Base-by-base conservation (phyloP, 2,888 invertebrate genomes). In the Gasteruption jaculator region DNA sequence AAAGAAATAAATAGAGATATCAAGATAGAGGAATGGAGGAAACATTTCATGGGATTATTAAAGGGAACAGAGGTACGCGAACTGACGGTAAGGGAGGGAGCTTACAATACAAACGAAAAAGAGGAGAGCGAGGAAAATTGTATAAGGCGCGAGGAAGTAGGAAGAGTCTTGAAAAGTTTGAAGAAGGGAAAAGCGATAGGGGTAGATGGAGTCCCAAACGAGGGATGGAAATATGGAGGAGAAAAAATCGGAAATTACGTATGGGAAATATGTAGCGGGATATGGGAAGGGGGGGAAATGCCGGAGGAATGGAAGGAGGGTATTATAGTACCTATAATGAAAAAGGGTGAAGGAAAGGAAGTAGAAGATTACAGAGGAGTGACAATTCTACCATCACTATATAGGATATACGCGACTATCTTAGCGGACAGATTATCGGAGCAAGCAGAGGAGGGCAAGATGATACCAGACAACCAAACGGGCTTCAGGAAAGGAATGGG, bases 321-420 rank as follows among this genome's bases (percentile, higher is more conserved):
- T 2, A 3, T 7, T 10, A 34, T 43, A 33, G 29, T 22, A 6
- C 29, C 29, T 2, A 33, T 43, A 10, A 16, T 29, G 2, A 43
- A 38, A 8, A 43, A 29, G 10, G 30, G 38, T 11, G 18, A 21
- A 19, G 38, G 38, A 8, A 31, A 27, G 7, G 35, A 6, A 14
- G 22, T 26, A 10, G 38, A 38, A 14, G 38, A 43, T 5, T 33
- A 43, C 27, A 38, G 33, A 16, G 38, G 29, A 19, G 34, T 38
- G 4, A 38, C 26, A 3, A 6, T 43, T 2, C 38, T 43, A 34
- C 7, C 20, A 8, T 26, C 31, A 10, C 8, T 26, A 5, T 38
- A 25, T 5, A 38, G 31, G 15, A n/a, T 43, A 1, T 43, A 38
- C 15, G 21, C 33, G 15, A 18, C 16, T 3, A 22, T 43, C 3